Evolutionary conservation across 2,113 vertebrate species (phyloP).

Genomic region (Pelodiscus sinensis): DNA sequence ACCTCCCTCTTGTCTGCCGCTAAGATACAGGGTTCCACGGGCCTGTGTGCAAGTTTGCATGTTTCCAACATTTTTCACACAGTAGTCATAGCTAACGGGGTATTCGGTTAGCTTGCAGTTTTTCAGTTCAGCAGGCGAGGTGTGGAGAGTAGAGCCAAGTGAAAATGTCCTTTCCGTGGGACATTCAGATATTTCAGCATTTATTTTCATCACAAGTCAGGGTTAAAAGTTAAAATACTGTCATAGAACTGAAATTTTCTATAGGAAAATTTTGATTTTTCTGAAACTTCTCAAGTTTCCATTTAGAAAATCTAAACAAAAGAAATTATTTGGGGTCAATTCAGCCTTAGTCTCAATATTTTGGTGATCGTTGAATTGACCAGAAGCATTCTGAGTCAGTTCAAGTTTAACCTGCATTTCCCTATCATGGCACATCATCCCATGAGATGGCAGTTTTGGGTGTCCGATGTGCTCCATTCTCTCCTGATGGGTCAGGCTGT

Average conservation of each 20-base stretch:
- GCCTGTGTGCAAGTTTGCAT: not conserved
- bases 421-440: not conserved
- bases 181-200: not conserved
- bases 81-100: not conserved
- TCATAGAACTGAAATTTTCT: not conserved
- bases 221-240: not conserved
- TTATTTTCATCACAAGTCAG: not conserved
- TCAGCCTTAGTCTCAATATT: too few relatives aligned
- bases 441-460: too few relatives aligned
- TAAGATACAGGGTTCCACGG: not conserved
- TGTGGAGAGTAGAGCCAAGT: not conserved
- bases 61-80: not conserved
- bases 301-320: too few relatives aligned
- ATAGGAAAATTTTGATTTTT: too few relatives aligned
- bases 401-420: not conserved
- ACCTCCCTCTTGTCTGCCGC: not conserved
- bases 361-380: too few relatives aligned
- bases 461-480: not conserved
- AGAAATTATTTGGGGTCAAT: too few relatives aligned
- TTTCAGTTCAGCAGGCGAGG: not conserved
- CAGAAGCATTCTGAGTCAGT: not conserved
- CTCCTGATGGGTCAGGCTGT: not conserved
- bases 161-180: not conserved
- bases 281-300: too few relatives aligned
- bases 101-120: not conserved